Conservation (phyloP, 2,797 vertebrate genomes). For the Carcharodon carcharias region DNA sequence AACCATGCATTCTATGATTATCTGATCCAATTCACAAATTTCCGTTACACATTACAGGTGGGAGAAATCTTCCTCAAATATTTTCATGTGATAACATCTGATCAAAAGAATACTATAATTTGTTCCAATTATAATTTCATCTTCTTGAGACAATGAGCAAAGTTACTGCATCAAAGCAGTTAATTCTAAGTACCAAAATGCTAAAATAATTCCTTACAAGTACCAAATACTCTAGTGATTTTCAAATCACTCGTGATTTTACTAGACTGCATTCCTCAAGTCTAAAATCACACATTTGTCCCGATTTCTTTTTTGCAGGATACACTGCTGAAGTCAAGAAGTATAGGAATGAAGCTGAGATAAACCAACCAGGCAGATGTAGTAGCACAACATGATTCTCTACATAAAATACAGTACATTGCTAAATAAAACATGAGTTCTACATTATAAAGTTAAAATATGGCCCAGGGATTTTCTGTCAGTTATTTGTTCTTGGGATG, state of each 20-base stretch:
- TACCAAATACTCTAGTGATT: background rate
- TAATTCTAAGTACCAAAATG: background rate
- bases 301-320: background rate
- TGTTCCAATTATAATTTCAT: background rate
- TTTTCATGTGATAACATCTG: background rate
- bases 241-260: background rate
- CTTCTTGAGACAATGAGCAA: background rate
- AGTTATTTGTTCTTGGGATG: no score
- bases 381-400: background rate
- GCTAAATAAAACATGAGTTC: background rate
- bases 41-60: background rate
- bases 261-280: background rate
- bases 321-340: background rate
- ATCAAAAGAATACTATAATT: background rate
- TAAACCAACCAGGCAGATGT: background rate
- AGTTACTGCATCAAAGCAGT: background rate
- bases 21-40: background rate
- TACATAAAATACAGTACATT: background rate
- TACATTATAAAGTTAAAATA: background rate
- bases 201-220: background rate
- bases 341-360: background rate
- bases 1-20: no score
- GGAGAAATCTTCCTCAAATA: background rate
- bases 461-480: background rate
- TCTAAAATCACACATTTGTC: background rate